Evolutionary conservation across 2,797 vertebrate genomes (phyloP).

Genomic region (Danio kyathit): DNA sequence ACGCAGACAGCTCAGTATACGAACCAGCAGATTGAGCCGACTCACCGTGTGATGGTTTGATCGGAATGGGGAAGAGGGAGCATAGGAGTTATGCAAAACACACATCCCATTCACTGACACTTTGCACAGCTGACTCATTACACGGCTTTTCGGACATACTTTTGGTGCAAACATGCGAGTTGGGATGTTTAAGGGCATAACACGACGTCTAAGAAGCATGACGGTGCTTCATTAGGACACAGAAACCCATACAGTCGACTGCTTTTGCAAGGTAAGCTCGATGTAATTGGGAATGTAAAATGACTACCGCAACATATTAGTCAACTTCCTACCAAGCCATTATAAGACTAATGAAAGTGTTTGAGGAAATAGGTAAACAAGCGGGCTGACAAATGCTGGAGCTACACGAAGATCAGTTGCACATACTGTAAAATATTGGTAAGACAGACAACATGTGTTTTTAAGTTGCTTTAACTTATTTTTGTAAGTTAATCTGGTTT

Average conservation of each 20-base stretch:
- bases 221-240: neutral
- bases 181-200: conserved; percentile 4
- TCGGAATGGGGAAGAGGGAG: conserved; percentile 42
- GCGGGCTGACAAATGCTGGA: too few relatives aligned
- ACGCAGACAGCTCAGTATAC: conserved; percentile 9
- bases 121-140: conserved; percentile 27
- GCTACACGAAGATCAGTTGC: too few relatives aligned
- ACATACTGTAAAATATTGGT: too few relatives aligned
- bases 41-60: conserved; percentile 1
- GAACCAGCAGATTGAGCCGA: conserved; percentile 12
- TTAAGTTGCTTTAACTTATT: too few relatives aligned
- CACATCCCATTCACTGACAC: conserved; percentile 11
- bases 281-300: neutral
- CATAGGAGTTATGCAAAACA: conserved; percentile 46
- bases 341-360: too few relatives aligned
- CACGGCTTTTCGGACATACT: conserved; percentile 12
- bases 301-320: neutral
- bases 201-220: neutral
- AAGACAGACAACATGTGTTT: too few relatives aligned
- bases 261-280: neutral
- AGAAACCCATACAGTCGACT: neutral
- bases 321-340: conserved; percentile 2
- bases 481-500: too few relatives aligned
- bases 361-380: too few relatives aligned
- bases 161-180: neutral